Conservation (phyloP, 1,140 invertebrate species). For the Acromyrmex heyeri region DNA sequence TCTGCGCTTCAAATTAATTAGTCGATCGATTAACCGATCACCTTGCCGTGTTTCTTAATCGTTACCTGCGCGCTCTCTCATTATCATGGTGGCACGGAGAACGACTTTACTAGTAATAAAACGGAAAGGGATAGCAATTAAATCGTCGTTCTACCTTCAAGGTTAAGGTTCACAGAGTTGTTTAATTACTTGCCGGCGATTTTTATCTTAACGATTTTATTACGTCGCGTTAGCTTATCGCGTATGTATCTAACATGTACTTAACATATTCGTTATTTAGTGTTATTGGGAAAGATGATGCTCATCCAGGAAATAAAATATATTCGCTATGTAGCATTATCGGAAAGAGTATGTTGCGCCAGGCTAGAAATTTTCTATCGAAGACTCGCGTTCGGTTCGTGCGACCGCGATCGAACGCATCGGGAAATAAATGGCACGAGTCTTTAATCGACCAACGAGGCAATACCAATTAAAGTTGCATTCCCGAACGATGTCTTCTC, state of each 20-base stretch:
- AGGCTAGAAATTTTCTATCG: slow-evolving; percentile 7
- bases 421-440: slow-evolving; percentile 72
- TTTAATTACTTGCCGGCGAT: not conserved
- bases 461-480: slow-evolving; percentile 77
- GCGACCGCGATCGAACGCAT: slow-evolving; percentile 72
- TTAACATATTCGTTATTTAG: slow-evolving; percentile 6
- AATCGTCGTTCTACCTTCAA: slow-evolving; percentile 8
- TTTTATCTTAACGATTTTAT: slow-evolving; percentile 1
- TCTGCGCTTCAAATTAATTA: slow-evolving; percentile 60
- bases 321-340: slow-evolving; percentile 5
- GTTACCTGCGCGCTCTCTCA: slow-evolving; percentile 16
- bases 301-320: not conserved
- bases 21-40: slow-evolving; percentile 63
- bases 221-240: not conserved
- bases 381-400: not conserved
- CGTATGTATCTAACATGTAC: too few species aligned
- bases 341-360: not conserved
- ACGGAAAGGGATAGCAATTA: slow-evolving; percentile 1
- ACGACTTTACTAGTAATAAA: not conserved
- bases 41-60: slow-evolving; percentile 50
- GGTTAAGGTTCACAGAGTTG: slow-evolving; percentile 18
- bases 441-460: slow-evolving; percentile 77
- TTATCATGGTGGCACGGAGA: not conserved
- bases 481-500: slow-evolving; percentile 64
- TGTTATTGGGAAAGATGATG: not conserved